Conservation (phyloP, 2,888 invertebrate genomes). For the Watsonalla cultraria region DNA sequence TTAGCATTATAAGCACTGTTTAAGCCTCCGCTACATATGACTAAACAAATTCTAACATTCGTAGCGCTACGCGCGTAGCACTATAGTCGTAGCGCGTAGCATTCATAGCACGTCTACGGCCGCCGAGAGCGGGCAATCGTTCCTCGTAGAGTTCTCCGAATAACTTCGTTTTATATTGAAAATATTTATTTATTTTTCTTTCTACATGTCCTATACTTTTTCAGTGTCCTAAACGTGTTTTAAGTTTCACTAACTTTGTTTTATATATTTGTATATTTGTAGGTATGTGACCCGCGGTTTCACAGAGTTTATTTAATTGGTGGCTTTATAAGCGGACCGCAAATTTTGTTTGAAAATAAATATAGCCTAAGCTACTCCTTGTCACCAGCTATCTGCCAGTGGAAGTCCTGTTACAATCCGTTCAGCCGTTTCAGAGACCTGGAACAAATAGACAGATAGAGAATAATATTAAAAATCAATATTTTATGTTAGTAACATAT, state of each 20-base stretch:
- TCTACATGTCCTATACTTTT: no score
- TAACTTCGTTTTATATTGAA: conserved; percentile 35
- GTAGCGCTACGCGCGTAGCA: conserved; percentile 24
- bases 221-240: not conserved
- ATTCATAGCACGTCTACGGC: conserved; percentile 66
- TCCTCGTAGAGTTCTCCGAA: conserved; percentile 25
- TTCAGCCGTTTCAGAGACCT: no score
- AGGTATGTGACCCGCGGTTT: no score
- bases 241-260: not conserved
- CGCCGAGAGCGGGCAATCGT: conserved; percentile 41
- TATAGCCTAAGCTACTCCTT: not conserved
- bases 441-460: no score
- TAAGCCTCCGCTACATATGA: no score
- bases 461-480: no score
- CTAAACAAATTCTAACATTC: conserved; percentile 12
- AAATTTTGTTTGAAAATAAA: not conserved
- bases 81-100: conserved; percentile 23
- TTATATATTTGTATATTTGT: no score
- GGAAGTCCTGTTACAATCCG: not conserved
- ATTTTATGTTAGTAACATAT: no score
- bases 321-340: no score
- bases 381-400: not conserved
- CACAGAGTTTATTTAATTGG: no score
- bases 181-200: conserved; percentile 4
- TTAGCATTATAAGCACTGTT: no score